Conservation (phyloP, 2,113 vertebrate species). For the Podocnemis expansa region DNA sequence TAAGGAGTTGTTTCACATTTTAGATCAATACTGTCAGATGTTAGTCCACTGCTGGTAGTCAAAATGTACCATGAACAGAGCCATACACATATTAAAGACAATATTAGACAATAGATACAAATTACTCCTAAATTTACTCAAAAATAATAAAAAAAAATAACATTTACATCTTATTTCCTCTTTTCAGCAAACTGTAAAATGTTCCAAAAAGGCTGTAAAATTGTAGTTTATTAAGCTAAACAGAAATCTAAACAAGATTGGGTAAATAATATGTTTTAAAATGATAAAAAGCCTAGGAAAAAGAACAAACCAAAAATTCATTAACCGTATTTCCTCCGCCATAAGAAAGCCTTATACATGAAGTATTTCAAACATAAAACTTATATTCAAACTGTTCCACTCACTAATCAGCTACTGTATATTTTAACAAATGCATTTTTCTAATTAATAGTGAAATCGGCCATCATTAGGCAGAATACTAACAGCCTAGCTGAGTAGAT, state of each 20-base stretch:
- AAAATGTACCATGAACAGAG: neutral
- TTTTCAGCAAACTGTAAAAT: conserved; percentile 10
- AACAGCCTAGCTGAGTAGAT: conserved; percentile 43
- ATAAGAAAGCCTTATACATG: neutral
- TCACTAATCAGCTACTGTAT: conserved; percentile 12
- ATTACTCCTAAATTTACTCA: neutral
- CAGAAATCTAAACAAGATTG: neutral
- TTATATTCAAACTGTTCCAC: neutral
- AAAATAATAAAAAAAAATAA: neutral
- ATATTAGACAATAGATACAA: neutral
- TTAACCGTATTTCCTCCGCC: neutral
- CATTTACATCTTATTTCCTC: neutral
- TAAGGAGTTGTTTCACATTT: neutral
- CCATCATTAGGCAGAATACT: conserved; percentile 39
- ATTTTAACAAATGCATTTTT: conserved; percentile 49
- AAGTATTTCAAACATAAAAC: neutral
- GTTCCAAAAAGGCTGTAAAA: neutral
- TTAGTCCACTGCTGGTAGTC: neutral
- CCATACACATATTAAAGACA: neutral
- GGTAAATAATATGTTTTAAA: neutral
- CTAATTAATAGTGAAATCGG: conserved; percentile 67
- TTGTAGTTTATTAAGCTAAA: neutral
- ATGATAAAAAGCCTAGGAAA: neutral
- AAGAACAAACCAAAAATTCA: neutral
- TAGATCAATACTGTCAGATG: neutral